A percentile compares a stretch with the other conserved stretches of the same genome.
Conservation (phyloP, 2,888 invertebrate species). For the Tipula confusa region DNA sequence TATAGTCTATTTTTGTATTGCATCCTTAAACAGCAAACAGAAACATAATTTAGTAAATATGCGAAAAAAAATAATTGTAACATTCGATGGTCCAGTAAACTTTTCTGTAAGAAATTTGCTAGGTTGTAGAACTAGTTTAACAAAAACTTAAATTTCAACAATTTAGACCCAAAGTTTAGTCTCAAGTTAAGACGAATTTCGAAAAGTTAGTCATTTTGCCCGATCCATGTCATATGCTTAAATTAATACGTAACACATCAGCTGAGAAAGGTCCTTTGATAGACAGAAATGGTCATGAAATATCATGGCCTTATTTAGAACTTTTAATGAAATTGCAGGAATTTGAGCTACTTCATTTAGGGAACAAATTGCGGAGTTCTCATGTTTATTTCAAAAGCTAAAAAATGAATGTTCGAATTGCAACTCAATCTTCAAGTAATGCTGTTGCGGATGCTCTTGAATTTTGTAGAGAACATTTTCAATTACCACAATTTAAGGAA, state of each 20-base stretch:
- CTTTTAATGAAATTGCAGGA: background rate
- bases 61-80: no score
- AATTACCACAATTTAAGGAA: background rate
- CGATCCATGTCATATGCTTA: slow-evolving; percentile 33
- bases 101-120: no score
- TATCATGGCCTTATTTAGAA: background rate
- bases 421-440: slow-evolving; percentile 29
- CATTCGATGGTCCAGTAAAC: no score
- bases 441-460: slow-evolving; percentile 30
- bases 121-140: no score
- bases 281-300: background rate
- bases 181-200: no score
- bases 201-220: no score
- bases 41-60: no score
- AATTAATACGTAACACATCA: slow-evolving; percentile 31
- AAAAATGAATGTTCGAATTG: slow-evolving; percentile 33
- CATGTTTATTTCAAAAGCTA: slow-evolving; percentile 32
- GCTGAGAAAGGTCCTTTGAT: background rate
- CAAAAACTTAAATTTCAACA: no score
- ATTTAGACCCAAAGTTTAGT: no score
- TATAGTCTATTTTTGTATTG: no score
- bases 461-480: background rate
- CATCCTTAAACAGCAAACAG: no score
- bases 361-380: slow-evolving; percentile 30
- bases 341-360: background rate